These are phyloP conservation scores for Penaeus vannamei DNA, from an alignment of 1,140 invertebrate genomes.

Conservation along the genomic window DNA sequence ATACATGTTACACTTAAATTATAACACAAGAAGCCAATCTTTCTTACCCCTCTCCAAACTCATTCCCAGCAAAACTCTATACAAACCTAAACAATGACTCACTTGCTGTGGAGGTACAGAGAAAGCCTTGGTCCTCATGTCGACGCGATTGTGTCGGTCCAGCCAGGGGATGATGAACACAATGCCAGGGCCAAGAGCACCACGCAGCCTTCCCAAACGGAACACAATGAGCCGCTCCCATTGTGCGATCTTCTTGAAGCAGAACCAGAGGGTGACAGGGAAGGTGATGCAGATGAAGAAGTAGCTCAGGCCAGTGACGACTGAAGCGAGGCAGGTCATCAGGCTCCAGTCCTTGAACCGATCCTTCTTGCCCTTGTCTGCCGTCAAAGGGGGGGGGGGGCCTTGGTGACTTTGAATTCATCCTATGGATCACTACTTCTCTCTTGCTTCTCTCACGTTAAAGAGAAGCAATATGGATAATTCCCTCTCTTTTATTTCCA, in stretches of 20 bases:
- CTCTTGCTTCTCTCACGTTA: too few relatives aligned
- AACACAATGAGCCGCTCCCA: conserved; percentile 68
- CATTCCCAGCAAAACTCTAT: too few relatives aligned
- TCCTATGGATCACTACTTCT: too few relatives aligned
- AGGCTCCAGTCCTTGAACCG: conserved; percentile 35
- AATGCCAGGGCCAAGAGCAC: conserved; percentile 48
- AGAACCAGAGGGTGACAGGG: conserved; percentile 68
- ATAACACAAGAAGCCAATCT: too few relatives aligned
- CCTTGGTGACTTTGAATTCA: too few relatives aligned
- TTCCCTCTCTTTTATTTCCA: too few relatives aligned
- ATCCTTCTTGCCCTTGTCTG: conserved; percentile 33
- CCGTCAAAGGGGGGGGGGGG: too few relatives aligned
- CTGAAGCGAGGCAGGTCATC: conserved; percentile 56
- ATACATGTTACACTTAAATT: too few relatives aligned
- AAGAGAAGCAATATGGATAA: too few relatives aligned
- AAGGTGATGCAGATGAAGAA: conserved; percentile 67
- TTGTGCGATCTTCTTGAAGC: conserved; percentile 67
- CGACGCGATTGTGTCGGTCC: conserved; percentile 46
- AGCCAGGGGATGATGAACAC: conserved; percentile 57
- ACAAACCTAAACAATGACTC: not conserved
- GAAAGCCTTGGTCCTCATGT: conserved; percentile 60
- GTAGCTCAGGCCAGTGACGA: conserved; percentile 64
- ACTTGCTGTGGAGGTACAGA: conserved; percentile 59
- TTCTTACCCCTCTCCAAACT: too few relatives aligned
- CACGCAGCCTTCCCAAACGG: conserved; percentile 55